Percentiles rank a stretch among this genome's conserved stretches.
These are phyloP conservation scores for Rhabdornis inornatus DNA, from an alignment of 2,113 vertebrate species.

Conservation along the genomic window DNA sequence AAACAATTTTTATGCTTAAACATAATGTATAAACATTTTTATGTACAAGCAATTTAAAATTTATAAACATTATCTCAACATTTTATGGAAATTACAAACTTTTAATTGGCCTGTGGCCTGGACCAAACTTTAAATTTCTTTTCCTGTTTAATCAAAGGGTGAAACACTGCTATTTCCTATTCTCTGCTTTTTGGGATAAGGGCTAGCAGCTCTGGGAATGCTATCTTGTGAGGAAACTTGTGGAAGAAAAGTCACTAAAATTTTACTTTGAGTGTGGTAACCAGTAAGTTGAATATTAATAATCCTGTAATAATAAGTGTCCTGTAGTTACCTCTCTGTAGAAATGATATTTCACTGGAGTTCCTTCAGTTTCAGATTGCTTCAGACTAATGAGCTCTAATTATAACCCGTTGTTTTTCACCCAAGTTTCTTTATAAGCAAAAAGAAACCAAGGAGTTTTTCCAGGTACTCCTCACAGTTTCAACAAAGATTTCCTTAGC, in stretches of 20 bases:
- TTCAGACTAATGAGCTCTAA: neutral
- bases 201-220: neutral
- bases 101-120: neutral
- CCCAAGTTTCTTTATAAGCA: neutral
- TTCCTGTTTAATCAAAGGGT: neutral
- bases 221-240: accelerated
- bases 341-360: neutral
- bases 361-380: neutral
- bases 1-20: too few relatives aligned
- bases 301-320: neutral
- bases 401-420: neutral
- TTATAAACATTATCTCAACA: neutral
- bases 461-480: neutral
- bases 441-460: neutral
- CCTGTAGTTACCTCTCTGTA: neutral
- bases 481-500: neutral
- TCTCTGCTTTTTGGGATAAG: neutral
- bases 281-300: neutral
- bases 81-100: neutral
- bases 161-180: neutral
- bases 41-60: too few relatives aligned
- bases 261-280: neutral
- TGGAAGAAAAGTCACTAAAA: neutral
- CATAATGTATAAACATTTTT: too few relatives aligned
- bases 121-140: neutral